These are phyloP conservation scores for Anthonomus grandis DNA, from an alignment of 1,140 invertebrate genomes.

Conservation along the genomic window DNA sequence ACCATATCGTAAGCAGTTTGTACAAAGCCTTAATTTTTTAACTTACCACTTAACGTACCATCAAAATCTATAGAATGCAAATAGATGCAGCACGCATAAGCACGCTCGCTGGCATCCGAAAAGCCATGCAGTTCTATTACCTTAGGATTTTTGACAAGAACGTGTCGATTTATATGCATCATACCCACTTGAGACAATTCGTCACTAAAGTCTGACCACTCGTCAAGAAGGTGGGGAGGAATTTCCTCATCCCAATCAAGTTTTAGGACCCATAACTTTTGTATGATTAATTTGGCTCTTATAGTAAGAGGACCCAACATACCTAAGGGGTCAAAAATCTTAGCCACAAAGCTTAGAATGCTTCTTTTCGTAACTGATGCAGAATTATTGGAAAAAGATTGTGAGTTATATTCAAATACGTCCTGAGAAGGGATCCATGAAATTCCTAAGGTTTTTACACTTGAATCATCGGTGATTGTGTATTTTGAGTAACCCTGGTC, in stretches of 20 bases:
- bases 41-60: too few species aligned
- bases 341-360: constrained; percentile 23
- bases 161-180: constrained; percentile 27
- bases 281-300: constrained; percentile 50
- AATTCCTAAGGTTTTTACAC: too few species aligned
- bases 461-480: too few species aligned
- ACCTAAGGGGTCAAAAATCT: constrained; percentile 48
- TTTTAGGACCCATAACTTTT: constrained; percentile 45
- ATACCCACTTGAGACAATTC: constrained; percentile 19
- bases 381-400: too few species aligned
- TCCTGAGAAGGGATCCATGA: too few species aligned
- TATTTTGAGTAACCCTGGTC: too few species aligned
- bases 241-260: constrained; percentile 23
- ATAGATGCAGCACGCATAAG: constrained; percentile 41
- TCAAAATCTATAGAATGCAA: not conserved
- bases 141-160: constrained; percentile 10
- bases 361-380: constrained; percentile 20
- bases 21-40: too few species aligned
- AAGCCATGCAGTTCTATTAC: constrained; percentile 41
- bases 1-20: too few species aligned
- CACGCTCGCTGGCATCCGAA: constrained; percentile 37
- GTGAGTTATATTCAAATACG: too few species aligned
- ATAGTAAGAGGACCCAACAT: constrained; percentile 48
- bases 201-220: constrained; percentile 26
- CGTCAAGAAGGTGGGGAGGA: constrained; percentile 23